Base-by-base conservation (phyloP, 1,140 invertebrate species). In the Lineus longissimus region DNA sequence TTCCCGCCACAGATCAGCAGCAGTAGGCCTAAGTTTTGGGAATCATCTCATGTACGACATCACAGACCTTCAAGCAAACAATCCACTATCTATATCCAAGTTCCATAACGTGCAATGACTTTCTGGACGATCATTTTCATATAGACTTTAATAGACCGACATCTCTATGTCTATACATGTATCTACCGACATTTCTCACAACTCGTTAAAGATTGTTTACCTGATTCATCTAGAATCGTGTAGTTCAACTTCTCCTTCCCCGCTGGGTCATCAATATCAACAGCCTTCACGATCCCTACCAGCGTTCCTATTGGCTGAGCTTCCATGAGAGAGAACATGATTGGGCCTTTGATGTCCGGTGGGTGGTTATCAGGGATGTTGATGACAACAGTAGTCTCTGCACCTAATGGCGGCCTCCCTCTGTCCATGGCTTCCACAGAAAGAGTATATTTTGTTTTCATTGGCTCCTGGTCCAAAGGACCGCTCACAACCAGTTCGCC, bases 351-450 rank as follows among this genome's bases (percentile, higher is more conserved):
- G 7, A 56, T 36, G 7, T 56, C 55, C 23, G 61, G 61, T 13
- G 54, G 30, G 2, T 63, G 36, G 61, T 63, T 63, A 11, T 40
- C 30, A 2, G 61, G 61, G 13, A 63, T 55, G 19, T 19, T 40
- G 15, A 63, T 45, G 23, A 19, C n/a, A 7, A 63, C 61, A 40
- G 51, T 57, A 2, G 61, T 56, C n/a, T 63, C 30, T 36, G 30
- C 31, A n/a, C 51, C 27, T 36, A 43, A 19, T 15, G 23, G 61
- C 22, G 61, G 61, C n/a, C n/a, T 19, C 7, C 61, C 61, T 41
- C 23, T 23, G 36, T 63, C 61, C 22, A 55, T 15, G 29, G 55
- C 61, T 29, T 30, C 61, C 9, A 63, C 29, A 23, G 15, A 19
- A 25, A 41, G 33, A 17, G 11, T 59, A 17, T 2, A 36, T n/a